Conservation (phyloP, 2,797 vertebrate genomes). For the Coracias cyanogaster region DNA sequence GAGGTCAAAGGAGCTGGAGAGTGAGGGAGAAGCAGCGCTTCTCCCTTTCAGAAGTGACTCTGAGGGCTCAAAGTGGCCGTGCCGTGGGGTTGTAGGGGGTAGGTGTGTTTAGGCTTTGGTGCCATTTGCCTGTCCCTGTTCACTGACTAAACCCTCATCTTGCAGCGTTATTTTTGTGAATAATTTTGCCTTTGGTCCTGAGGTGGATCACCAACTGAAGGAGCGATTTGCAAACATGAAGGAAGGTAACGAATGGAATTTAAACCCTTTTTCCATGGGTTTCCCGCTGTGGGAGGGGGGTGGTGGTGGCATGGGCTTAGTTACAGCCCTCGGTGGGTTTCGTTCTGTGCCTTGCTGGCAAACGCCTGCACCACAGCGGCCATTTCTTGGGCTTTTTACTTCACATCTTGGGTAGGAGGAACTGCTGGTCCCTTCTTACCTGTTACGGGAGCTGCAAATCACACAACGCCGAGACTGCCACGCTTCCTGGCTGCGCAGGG, state of each 20-base stretch:
- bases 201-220: slow-evolving; percentile 99
- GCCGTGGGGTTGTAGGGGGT: background rate
- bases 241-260: slow-evolving; percentile 86
- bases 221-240: slow-evolving; percentile 99
- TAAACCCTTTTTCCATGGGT: background rate
- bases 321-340: background rate
- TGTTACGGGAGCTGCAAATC: background rate
- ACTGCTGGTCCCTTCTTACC: background rate
- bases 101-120: background rate
- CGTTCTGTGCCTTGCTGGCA: background rate
- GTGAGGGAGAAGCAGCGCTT: background rate
- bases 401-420: background rate
- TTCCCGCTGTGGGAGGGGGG: background rate
- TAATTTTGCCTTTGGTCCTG: slow-evolving; percentile 99
- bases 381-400: background rate
- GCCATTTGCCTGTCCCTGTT: background rate
- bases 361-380: fast-evolving
- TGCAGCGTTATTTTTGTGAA: slow-evolving; percentile 99
- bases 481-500: background rate
- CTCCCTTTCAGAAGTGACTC: background rate
- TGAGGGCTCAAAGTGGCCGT: background rate
- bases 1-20: background rate
- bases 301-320: background rate
- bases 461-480: background rate
- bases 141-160: slow-evolving; percentile 73